phyloP scores from a whole-genome alignment of 2,888 invertebrate genomes.

The Drosophila kuntzei region DNA sequence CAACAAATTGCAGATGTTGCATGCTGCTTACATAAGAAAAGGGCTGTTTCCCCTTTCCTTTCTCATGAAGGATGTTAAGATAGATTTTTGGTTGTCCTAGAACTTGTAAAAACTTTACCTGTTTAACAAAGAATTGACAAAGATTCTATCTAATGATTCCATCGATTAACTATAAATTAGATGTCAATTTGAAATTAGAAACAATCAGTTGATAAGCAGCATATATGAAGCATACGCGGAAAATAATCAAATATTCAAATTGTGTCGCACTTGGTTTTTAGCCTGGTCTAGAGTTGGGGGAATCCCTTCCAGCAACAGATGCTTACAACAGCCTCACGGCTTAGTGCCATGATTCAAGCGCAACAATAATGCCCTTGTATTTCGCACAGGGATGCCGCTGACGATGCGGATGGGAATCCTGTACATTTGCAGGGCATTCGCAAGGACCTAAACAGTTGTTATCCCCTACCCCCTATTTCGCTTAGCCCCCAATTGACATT shows the following conservation, averaged over 20 bases:
- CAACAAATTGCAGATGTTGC: conserved; percentile 18
- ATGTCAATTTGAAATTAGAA: conserved; percentile 9
- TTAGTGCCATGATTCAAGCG: conserved; percentile 69
- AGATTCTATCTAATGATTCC: background rate
- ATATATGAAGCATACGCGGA: background rate
- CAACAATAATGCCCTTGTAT: conserved; percentile 55
- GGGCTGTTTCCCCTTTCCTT: background rate
- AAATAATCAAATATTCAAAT: conserved; percentile 78
- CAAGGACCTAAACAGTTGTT: conserved; percentile 30
- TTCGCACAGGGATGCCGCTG: conserved; percentile 19
- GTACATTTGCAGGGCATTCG: conserved; percentile 18
- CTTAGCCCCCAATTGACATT: conserved; percentile 73
- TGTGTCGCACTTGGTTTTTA: conserved; percentile 77
- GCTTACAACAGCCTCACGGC: conserved; percentile 78
- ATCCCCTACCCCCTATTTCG: background rate
- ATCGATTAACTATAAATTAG: conserved; percentile 28
- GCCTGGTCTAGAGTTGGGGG: conserved; percentile 30
- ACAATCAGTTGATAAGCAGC: conserved; percentile 28
- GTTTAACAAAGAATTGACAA: background rate
- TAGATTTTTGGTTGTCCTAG: background rate
- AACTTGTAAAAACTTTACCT: background rate
- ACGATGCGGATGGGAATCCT: conserved; percentile 14
- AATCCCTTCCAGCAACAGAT: conserved; percentile 75
- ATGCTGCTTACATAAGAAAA: conserved; percentile 2
- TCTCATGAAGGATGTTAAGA: background rate